phyloP scores from a whole-genome alignment of 2,797 vertebrate species.

The Mustela erminea region DNA sequence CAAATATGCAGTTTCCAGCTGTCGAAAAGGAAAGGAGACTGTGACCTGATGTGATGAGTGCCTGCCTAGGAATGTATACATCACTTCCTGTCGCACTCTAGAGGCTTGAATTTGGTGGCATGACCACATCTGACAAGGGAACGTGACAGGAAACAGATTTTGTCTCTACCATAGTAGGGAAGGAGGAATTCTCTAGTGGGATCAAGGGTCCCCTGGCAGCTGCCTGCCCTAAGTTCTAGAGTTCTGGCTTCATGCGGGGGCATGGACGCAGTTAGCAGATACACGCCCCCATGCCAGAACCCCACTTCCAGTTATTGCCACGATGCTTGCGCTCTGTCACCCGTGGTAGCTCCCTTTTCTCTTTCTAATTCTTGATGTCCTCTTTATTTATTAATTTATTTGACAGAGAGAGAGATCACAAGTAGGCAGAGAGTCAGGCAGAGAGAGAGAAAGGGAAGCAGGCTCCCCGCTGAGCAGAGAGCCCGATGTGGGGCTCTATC shows the following conservation, averaged over 20 bases:
- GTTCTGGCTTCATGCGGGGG: neutral
- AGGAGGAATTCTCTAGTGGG: neutral
- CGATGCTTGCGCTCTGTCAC: neutral
- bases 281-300: neutral
- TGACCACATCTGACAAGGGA: neutral
- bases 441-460: too few species aligned
- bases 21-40: neutral
- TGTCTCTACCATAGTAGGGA: neutral
- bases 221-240: neutral
- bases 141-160: neutral
- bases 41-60: neutral
- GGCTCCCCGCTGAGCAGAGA: too few species aligned
- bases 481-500: too few species aligned
- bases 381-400: neutral
- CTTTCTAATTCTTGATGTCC: neutral
- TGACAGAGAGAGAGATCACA: too few species aligned
- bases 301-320: too few species aligned
- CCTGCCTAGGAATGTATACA: neutral
- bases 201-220: neutral
- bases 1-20: neutral
- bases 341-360: neutral
- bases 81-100: neutral
- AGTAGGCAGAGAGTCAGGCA: too few species aligned
- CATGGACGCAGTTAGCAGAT: neutral
- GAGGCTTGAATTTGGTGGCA: neutral